These are phyloP conservation scores for Temnopleurus reevesii DNA, from an alignment of 53 echinoderm and acorn worm species.

Conservation along the genomic window DNA sequence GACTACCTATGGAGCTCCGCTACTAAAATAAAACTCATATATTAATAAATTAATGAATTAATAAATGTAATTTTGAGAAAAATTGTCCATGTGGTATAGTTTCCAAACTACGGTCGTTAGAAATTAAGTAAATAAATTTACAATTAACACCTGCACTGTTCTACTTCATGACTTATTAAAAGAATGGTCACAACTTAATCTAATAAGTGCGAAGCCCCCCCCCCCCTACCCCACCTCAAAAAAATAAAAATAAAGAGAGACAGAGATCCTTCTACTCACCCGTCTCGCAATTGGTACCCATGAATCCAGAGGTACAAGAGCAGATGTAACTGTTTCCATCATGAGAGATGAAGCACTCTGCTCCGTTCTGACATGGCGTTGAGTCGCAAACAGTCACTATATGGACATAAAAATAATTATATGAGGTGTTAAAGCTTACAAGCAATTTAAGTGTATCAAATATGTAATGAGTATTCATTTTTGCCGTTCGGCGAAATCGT, in stretches of 20 bases:
- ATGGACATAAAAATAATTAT: background rate
- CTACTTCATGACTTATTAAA: too few species aligned
- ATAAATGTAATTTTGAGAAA: too few species aligned
- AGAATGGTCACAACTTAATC: too few species aligned
- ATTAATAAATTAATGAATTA: too few species aligned
- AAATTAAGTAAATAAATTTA: background rate
- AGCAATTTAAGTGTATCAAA: too few species aligned
- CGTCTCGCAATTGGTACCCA: conserved; percentile 43
- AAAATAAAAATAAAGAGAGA: background rate
- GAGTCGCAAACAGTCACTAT: conserved; percentile 34
- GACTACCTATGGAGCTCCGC: too few species aligned
- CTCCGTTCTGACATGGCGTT: conserved; percentile 42
- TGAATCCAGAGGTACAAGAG: conserved; percentile 35
- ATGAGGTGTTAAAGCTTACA: background rate
- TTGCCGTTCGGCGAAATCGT: background rate
- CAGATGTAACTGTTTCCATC: conserved; percentile 25
- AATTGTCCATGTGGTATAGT: too few species aligned
- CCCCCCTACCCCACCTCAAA: too few species aligned
- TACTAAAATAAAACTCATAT: too few species aligned
- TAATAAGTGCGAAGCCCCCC: too few species aligned
- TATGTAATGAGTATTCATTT: too few species aligned
- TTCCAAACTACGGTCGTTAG: background rate
- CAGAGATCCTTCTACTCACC: background rate
- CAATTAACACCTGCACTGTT: background rate
- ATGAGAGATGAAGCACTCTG: background rate